Base-by-base conservation (phyloP, 1,140 invertebrate species). In the Nephila pilipes region DNA sequence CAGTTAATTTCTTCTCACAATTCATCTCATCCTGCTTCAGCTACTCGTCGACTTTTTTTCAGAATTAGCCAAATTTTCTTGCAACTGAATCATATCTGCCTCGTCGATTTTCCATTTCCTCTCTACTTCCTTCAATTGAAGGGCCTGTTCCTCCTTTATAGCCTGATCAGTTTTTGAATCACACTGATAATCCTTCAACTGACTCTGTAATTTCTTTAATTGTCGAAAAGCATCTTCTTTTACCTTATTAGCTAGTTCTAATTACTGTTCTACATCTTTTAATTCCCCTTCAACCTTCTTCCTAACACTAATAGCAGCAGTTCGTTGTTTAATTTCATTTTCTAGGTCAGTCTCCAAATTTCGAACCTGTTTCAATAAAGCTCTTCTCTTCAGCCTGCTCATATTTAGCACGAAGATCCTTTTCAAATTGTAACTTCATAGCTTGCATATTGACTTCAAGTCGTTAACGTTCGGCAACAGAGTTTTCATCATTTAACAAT, bases 381-480 rank as follows among this genome's bases (percentile, higher is more conserved):
- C 98, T 97, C 95, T 99, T 99, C 95, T 99, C 99, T 96, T 99
- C 99, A 8, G 98, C 98, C 94, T 98, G 97, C 95, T 99, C 99
- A 95, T 99, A 99, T 95, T 99, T 98, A 0, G 97, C 97, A 95
- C 97, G 96, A 29, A 99, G 96, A 95, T 99, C 98, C 32, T 99
- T 96, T 95, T 99, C 99, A 95, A 99, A 98, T n/a, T n/a, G n/a
- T n/a, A n/a, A n/a, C n/a, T n/a, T n/a, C n/a, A n/a, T n/a, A n/a
- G n/a, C n/a, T n/a, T 95, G 99, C 98, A 99, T 99, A 96, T 99
- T 99, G 1, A 99, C 99, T 96, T 99, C 99, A 22, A 99, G 96
- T 29, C 99, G 96, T 60, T n/a, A n/a, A n/a, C n/a, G n/a, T n/a
- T n/a, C n/a, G n/a, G n/a, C n/a, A n/a, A n/a, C n/a, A n/a, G n/a